These are phyloP conservation scores for Bos javanicus DNA, from an alignment of 2,113 vertebrate species.

Conservation along the genomic window DNA sequence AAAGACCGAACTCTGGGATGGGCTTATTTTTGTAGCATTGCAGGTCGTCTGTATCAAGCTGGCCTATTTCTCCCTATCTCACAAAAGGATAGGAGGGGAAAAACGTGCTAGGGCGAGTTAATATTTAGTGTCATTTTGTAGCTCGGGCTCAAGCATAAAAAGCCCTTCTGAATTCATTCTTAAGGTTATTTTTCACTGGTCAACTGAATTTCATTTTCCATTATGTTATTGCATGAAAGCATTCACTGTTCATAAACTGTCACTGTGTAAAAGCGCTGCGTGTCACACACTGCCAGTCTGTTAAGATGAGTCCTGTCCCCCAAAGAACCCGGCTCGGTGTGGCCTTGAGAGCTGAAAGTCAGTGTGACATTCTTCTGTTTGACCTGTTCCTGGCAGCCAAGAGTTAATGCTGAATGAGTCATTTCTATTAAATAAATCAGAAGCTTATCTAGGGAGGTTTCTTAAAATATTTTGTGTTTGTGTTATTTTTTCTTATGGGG, in stretches of 20 bases:
- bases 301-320: not conserved
- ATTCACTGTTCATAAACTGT: slow-evolving; percentile 63
- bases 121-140: slow-evolving; percentile 49
- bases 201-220: slow-evolving; percentile 62
- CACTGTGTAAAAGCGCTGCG: slow-evolving; percentile 55
- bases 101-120: slow-evolving; percentile 33
- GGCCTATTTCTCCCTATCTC: not conserved
- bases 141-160: slow-evolving; percentile 42
- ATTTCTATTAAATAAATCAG: slow-evolving; percentile 35
- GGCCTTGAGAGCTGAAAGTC: slow-evolving; percentile 35
- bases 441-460: slow-evolving; percentile 28
- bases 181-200: slow-evolving; percentile 48
- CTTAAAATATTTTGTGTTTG: slow-evolving; percentile 19
- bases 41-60: slow-evolving; percentile 49
- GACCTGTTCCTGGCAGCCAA: not conserved
- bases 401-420: slow-evolving; percentile 30
- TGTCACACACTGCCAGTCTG: slow-evolving; percentile 56
- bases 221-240: slow-evolving; percentile 59
- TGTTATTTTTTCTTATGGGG: not conserved
- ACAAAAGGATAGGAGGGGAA: not conserved
- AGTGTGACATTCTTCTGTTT: slow-evolving; percentile 66
- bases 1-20: not conserved
- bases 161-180: slow-evolving; percentile 53
- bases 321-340: slow-evolving; percentile 17
- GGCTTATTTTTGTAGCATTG: slow-evolving; percentile 71